Base-by-base conservation (phyloP, 2,888 invertebrate species). In the Drosophila prostipennis region DNA sequence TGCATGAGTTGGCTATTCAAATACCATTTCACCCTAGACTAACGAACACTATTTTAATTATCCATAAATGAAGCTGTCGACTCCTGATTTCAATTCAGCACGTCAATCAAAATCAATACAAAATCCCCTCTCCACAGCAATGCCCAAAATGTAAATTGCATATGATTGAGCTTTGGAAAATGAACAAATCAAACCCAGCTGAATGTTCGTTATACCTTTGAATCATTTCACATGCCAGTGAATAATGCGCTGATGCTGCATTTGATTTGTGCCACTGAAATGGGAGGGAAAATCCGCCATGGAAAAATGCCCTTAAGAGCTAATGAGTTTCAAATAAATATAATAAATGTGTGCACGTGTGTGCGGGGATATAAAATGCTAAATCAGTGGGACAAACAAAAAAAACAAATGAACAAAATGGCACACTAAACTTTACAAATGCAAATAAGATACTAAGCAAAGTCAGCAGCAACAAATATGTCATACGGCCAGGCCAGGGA, bases 391-490 rank as follows among this genome's bases (percentile, higher is more conserved):
- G 13, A 37, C 36, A 37, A 16, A 19, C 32, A 43, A 45, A 42
- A 40, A n/a, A 43, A 53, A 57, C 57, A 58, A 75, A 74, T 69
- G 70, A 75, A 57, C 71, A 80, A 72, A 86, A 83, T 73, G 52
- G 53, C 61, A 65, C 72, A 87, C 69, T 74, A 80, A 87, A 89
- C 74, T 83, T 89, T 89, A 89, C 89, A 87, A 83, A 83, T 83
- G 83, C 83, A 83, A 83, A 83, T 83, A 78, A 84, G 89, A 78
- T 89, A 74, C 89, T 83, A 80, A 83, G 83, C 78, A 85, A 82
- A 85, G 83, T 82, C 83, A 72, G 68, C 71, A 81, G 87, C 87
- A 84, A 85, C 88, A 87, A 87, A 81, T 81, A 81, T 87, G 86
- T 87, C 86, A 87, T 85, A 81, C 69, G 61, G 36, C 16, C 16